These are phyloP conservation scores for Wasmannia auropunctata DNA, from an alignment of 1,140 invertebrate genomes.

Conservation along the genomic window DNA sequence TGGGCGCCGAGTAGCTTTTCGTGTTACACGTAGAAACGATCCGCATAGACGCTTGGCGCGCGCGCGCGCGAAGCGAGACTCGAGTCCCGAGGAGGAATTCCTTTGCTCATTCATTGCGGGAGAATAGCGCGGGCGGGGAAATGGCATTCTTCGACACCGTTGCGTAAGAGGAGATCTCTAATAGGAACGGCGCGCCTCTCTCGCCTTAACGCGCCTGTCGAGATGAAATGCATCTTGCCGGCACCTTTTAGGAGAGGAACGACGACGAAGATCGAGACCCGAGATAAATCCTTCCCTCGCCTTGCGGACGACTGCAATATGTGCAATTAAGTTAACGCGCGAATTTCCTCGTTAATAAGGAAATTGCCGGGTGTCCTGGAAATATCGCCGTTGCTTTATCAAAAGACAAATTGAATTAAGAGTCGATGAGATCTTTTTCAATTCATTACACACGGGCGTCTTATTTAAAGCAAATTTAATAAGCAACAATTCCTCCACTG, in stretches of 20 bases:
- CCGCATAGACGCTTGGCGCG: neutral
- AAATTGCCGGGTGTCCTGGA: neutral
- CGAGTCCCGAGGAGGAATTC: slow-evolving; percentile 11
- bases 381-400: neutral
- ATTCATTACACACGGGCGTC: neutral
- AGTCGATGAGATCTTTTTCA: neutral
- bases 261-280: neutral
- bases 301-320: neutral
- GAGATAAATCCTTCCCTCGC: neutral
- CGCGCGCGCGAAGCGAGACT: neutral
- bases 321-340: slow-evolving; percentile 16
- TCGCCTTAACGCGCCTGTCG: neutral
- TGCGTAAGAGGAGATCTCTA: slow-evolving; percentile 37
- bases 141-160: slow-evolving; percentile 15
- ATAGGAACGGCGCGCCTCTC: neutral
- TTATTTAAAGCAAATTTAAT: neutral
- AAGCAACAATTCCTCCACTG: no score
- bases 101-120: slow-evolving; percentile 9
- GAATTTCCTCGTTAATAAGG: neutral
- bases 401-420: neutral
- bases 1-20: slow-evolving; percentile 65
- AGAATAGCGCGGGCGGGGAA: neutral
- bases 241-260: neutral
- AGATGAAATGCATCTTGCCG: slow-evolving; percentile 25
- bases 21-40: slow-evolving; percentile 53